These are phyloP conservation scores for Sinella curviseta DNA, from an alignment of 1,140 invertebrate species.

Conservation along the genomic window DNA sequence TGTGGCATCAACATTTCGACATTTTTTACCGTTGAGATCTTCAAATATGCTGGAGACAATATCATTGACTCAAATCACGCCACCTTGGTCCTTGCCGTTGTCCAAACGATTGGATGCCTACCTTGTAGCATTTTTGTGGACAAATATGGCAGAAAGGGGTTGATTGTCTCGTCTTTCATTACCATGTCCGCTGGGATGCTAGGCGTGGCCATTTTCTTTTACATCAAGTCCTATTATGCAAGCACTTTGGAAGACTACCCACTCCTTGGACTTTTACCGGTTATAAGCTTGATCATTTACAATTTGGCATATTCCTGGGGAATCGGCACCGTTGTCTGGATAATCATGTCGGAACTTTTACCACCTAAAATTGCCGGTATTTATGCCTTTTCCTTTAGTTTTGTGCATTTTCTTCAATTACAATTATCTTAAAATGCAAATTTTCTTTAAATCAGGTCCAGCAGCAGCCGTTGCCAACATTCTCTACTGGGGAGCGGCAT, in stretches of 20 bases:
- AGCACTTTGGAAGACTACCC: neutral
- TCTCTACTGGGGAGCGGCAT: neutral
- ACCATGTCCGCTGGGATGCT: slow-evolving; percentile 42
- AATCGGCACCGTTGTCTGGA: slow-evolving; percentile 58
- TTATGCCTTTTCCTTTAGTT: neutral
- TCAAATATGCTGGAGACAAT: slow-evolving; percentile 56
- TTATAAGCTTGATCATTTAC: slow-evolving; percentile 19
- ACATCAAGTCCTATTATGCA: neutral
- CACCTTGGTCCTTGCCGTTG: slow-evolving; percentile 55
- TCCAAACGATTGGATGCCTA: slow-evolving; percentile 49
- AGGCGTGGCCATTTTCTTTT: slow-evolving; percentile 38
- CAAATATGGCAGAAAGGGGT: slow-evolving; percentile 53
- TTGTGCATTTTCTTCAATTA: neutral
- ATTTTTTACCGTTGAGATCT: slow-evolving; percentile 79
- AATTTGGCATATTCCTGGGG: slow-evolving; percentile 47
- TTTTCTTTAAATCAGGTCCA: neutral
- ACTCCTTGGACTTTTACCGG: neutral
- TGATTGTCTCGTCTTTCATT: slow-evolving; percentile 54
- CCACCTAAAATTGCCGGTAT: slow-evolving; percentile 54
- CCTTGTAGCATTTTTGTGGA: slow-evolving; percentile 51
- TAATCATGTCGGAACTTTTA: slow-evolving; percentile 58
- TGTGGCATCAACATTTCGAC: slow-evolving; percentile 82
- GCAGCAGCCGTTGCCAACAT: neutral
- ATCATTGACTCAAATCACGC: slow-evolving; percentile 56
- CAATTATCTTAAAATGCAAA: no score